A percentile compares a stretch with the other conserved stretches of the same genome.
Evolutionary conservation across 2,888 invertebrate species (phyloP).

Genomic region (Drosophila acutilabella): DNA sequence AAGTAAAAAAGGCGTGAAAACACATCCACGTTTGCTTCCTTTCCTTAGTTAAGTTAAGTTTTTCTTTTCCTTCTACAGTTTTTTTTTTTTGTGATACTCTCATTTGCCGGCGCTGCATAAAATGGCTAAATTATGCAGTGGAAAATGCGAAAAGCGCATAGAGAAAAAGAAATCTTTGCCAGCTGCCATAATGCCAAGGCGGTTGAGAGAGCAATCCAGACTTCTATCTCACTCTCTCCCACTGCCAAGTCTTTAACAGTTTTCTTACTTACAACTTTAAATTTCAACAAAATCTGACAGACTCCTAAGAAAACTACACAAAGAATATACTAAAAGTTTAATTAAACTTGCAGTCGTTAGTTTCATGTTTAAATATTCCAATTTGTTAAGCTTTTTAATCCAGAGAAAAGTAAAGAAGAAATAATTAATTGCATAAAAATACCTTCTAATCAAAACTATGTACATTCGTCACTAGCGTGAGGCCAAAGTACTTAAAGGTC

Average conservation of each 20-base stretch:
- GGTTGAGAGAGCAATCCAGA: slow-evolving; percentile 28
- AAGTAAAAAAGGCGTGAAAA: slow-evolving; percentile 52
- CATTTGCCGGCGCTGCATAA: slow-evolving; percentile 55
- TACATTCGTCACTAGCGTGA: not conserved
- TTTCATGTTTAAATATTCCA: too few species aligned
- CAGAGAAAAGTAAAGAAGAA: too few species aligned
- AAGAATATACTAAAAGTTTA: not conserved
- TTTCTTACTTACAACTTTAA: slow-evolving; percentile 30
- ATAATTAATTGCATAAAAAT: too few species aligned
- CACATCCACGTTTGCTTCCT: slow-evolving; percentile 25
- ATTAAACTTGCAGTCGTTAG: not conserved
- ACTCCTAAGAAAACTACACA: not conserved
- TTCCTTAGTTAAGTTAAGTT: not conserved
- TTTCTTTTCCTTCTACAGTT: not conserved
- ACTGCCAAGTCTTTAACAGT: slow-evolving; percentile 27
- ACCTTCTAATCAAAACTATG: not conserved
- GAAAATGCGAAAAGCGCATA: slow-evolving; percentile 19
- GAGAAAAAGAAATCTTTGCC: slow-evolving; percentile 57
- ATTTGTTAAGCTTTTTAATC: too few species aligned
- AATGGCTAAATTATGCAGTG: slow-evolving; percentile 67
- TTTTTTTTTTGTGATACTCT: slow-evolving; percentile 15
- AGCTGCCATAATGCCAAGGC: slow-evolving; percentile 70
- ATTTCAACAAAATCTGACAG: slow-evolving; percentile 30
- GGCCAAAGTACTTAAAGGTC: not conserved
- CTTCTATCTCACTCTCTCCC: not conserved